Evolutionary conservation across 2,113 vertebrate genomes (phyloP), one percentile per base, ranked within the genome.

Genomic region (Gopherus flavomarginatus): DNA sequence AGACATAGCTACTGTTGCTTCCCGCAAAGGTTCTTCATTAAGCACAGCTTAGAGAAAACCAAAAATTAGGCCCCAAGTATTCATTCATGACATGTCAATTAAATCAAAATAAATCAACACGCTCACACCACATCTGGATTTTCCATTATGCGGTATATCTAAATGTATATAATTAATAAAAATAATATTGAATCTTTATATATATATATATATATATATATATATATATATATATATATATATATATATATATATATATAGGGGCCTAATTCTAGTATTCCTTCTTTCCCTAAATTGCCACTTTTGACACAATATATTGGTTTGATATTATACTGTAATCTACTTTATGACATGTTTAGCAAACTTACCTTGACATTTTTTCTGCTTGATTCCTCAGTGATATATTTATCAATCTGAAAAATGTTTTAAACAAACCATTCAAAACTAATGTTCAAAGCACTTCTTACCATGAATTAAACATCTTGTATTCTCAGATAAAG

Each of bases 331-430:
- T 24, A 17, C 10, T 62, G 22, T 50, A 35, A 47, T 47, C 31
- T 53, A 83, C 31, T 87, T 50, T 7, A 88, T 4, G 8, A 77
- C 17, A 56, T 14, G 52, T 1, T 1, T n/a, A 38, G 81, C 42
- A 86, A 81, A 52, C 17, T 93, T 85, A 95, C 87, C 69, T 95
- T 47, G 49, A 69, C 11, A 65, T 21, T 94, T 89, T 79, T 87
- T 53, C 42, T 22, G 4, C 69, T 87, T 65, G 59, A 85, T 3
- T 91, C 29, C 47, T 80, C 57, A 80, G 17, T 3, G 44, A 87
- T 2, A 6, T 53, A 65, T 80, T 3, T 44, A 82, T 26, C 35
- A 95, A 89, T 35, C 83, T 96, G 87, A 96, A 94, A 91, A 78
- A 29, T 2, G 26, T 81, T 81, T 90, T 27, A 91, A 92, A 75